Evolutionary conservation across 2,797 vertebrate species (phyloP).

Genomic region (Steatocranus sp.): DNA sequence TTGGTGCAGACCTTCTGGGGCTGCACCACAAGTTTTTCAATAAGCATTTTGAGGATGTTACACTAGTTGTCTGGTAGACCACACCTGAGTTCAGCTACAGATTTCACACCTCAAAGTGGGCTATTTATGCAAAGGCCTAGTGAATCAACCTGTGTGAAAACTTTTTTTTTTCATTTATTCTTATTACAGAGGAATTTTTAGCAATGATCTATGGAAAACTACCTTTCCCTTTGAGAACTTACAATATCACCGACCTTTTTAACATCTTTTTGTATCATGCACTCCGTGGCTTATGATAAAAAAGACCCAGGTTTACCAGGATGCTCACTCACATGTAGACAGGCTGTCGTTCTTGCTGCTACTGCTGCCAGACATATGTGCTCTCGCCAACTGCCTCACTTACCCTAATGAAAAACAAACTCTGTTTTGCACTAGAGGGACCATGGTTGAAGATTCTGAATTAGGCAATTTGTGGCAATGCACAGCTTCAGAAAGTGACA

Average conservation of each 20-base stretch:
- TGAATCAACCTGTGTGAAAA: background rate
- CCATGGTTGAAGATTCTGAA: slow-evolving; percentile 5
- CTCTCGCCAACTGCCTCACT: slow-evolving; percentile 36
- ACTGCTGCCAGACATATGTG: slow-evolving; percentile 32
- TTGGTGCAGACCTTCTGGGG: background rate
- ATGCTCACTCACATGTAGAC: slow-evolving; percentile 23
- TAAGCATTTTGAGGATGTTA: background rate
- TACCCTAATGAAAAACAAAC: slow-evolving; percentile 55
- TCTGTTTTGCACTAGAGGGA: slow-evolving; percentile 4
- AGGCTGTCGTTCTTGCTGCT: slow-evolving; percentile 14
- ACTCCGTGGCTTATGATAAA: background rate
- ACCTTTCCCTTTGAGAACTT: background rate
- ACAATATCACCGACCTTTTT: background rate
- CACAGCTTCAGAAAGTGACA: background rate
- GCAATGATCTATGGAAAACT: background rate
- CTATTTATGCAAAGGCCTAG: background rate
- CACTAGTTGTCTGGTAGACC: background rate
- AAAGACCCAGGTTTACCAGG: slow-evolving; percentile 15
- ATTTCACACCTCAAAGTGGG: background rate
- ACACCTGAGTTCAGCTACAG: background rate
- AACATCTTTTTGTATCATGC: background rate
- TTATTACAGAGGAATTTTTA: background rate
- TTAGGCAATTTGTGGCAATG: slow-evolving; percentile 7
- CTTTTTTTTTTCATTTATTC: background rate
- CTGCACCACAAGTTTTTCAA: background rate